Base-by-base conservation (phyloP, 1,140 invertebrate species). In the Linepithema humile region DNA sequence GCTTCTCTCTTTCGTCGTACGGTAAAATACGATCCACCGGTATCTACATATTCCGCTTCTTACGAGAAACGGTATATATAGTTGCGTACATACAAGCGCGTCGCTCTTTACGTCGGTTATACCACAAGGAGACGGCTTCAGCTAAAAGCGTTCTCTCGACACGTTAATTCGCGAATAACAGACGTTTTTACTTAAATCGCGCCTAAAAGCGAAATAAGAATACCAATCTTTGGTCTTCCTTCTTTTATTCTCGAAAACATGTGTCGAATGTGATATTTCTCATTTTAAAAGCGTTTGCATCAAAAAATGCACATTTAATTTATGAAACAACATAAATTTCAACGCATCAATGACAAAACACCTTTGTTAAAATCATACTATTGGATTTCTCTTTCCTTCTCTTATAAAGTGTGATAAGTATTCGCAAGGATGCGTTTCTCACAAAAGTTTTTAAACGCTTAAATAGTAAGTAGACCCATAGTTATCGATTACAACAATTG, bases 121-220 rank as follows among this genome's bases (percentile, higher is more conserved):
- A 80, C 64, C 75, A 69, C 64, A 64, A 64, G 26, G 38, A 69
- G 48, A 80, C 64, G 48, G n/a, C 75, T 80, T 55, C 43, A 70
- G 64, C 75, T 80, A 80, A 80, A 80, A 80, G 64, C 75, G 75
- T 80, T 35, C 48, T 69, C 64, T 4, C 50, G 75, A 29, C 75
- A 40, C 75, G 75, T 70, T 80, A 80, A 80, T 80, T 80, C 75
- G 75, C 75, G 64, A 70, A 80, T 80, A 64, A 80, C 75, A 80
- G 75, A 80, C 48, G 50, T 48, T 80, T 80, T 80, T 80, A 80
- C 75, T 80, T 80, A 80, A 80, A 77, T 77, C 59, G 75, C n/a
- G 48, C 35, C 48, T 80, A 80, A 80, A 80, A 70, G 64, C 75
- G 75, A 57, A 17, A 17, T 80, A 80, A 80, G 50, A 80, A 80